These are phyloP conservation scores for Pedionomus torquatus DNA, from an alignment of 2,113 vertebrate genomes.

Conservation along the genomic window DNA sequence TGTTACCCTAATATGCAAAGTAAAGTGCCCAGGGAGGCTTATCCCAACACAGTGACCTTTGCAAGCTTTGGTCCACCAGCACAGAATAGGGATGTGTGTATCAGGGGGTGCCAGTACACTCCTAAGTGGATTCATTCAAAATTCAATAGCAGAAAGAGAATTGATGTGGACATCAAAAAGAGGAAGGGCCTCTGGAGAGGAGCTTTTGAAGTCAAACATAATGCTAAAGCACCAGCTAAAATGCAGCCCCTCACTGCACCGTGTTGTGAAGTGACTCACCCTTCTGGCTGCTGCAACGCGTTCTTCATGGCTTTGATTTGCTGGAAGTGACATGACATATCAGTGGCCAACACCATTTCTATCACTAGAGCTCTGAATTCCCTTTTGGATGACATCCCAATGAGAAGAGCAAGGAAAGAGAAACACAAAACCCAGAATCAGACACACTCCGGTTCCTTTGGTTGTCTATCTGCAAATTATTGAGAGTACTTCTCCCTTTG, in stretches of 20 bases:
- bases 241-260: background rate
- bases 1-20: background rate
- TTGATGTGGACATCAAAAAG: background rate
- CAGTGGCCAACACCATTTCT: conserved; percentile 97
- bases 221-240: background rate
- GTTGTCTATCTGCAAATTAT: conserved; percentile 35
- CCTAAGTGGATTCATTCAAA: background rate
- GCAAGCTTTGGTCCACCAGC: background rate
- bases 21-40: background rate
- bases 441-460: background rate
- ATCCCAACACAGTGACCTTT: background rate
- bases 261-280: conserved; percentile 80
- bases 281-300: conserved; percentile 93
- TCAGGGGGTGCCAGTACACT: background rate
- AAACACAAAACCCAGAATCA: conserved; percentile 41
- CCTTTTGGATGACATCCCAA: conserved; percentile 67
- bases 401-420: conserved; percentile 6
- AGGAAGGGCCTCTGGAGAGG: background rate
- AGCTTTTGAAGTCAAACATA: background rate
- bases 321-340: conserved; percentile 99
- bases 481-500: conserved; percentile 10
- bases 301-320: conserved; percentile 99
- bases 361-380: conserved; percentile 95
- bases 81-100: background rate
- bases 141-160: conserved; percentile 8